Percentiles rank a stretch among this genome's conserved stretches.
Conservation (phyloP, 23 tunicate species). For the Ascidia mentula region DNA sequence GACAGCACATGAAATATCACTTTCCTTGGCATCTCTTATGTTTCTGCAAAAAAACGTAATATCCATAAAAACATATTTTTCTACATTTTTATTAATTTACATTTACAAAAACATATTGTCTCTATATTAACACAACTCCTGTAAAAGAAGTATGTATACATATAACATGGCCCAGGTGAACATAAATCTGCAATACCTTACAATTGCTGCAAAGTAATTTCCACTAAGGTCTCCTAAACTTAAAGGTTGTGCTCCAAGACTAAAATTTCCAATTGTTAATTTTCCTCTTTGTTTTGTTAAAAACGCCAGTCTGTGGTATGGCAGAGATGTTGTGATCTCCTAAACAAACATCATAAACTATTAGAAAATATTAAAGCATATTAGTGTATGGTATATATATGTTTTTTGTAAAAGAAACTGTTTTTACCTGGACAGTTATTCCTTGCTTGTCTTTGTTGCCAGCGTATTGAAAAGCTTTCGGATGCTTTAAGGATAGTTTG, state of each 20-base stretch:
- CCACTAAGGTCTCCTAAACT: conserved; percentile 78
- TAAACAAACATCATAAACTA: neutral
- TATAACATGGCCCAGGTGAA: too few relatives aligned
- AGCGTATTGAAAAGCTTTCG: conserved; percentile 67
- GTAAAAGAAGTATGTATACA: neutral
- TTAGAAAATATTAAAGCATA: neutral
- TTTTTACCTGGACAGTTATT: conserved; percentile 72
- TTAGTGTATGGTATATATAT: neutral
- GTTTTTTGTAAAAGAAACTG: neutral
- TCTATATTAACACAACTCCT: neutral
- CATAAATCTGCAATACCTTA: too few relatives aligned
- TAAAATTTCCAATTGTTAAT: conserved; percentile 79
- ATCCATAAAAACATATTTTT: neutral
- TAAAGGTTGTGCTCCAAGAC: conserved; percentile 23
- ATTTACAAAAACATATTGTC: neutral
- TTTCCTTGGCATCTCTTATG: conserved; percentile 22
- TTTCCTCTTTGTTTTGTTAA: conserved; percentile 37
- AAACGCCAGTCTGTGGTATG: conserved; percentile 33
- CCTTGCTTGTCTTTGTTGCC: conserved; percentile 98
- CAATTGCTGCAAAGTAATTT: conserved; percentile 70
- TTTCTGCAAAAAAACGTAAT: conserved; percentile 18
- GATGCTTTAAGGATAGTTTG: conserved; percentile 43
- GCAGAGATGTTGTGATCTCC: conserved; percentile 44
- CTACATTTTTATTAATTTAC: neutral
- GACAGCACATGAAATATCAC: conserved; percentile 16